Conservation (phyloP, 2,888 invertebrate species). For the Drosophila picticornis region DNA sequence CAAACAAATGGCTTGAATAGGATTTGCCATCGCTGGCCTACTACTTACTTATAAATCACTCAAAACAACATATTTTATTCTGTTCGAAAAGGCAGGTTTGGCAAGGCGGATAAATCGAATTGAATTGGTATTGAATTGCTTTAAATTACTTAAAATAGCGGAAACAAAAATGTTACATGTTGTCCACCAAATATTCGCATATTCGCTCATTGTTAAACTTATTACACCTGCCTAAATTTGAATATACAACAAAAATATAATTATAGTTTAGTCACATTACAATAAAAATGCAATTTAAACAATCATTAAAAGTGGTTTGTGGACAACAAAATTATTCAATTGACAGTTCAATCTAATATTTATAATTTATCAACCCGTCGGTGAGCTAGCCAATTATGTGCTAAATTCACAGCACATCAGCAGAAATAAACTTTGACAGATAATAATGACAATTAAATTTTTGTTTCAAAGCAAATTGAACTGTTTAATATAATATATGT, state of each 20-base stretch:
- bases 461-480: neutral
- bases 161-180: neutral
- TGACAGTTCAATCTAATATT: neutral
- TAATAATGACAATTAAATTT: neutral
- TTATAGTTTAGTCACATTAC: neutral
- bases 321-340: neutral
- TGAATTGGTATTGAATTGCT: slow-evolving; percentile 7
- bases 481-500: too few relatives aligned
- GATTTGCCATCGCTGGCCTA: neutral
- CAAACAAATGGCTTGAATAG: slow-evolving; percentile 2
- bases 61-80: slow-evolving; percentile 4
- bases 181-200: neutral
- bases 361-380: neutral
- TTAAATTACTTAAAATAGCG: neutral
- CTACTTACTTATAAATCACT: neutral
- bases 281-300: too few relatives aligned
- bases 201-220: neutral
- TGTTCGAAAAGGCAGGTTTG: neutral
- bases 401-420: neutral
- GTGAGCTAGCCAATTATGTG: neutral
- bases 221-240: neutral
- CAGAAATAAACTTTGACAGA: neutral
- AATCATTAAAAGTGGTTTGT: neutral
- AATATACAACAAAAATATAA: neutral
- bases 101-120: slow-evolving; percentile 5